phyloP scores from a whole-genome alignment of 1,140 invertebrate species.

The Triops longicaudatus region DNA sequence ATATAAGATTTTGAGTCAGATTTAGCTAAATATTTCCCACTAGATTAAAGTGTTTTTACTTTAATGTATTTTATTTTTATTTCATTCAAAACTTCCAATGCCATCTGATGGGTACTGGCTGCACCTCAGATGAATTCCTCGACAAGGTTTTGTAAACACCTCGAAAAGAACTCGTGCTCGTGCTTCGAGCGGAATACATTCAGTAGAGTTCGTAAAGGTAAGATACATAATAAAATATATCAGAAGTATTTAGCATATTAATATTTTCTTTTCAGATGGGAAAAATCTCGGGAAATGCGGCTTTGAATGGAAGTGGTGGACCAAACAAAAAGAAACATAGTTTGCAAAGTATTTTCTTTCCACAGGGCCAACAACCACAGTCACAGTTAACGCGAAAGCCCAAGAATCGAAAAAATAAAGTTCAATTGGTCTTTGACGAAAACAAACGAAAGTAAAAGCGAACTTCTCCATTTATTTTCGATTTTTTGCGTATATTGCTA shows the following conservation, averaged over 20 bases:
- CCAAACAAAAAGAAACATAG: neutral
- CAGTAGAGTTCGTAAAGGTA: no score
- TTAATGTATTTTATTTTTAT: no score
- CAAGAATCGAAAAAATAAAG: slow-evolving; percentile 22
- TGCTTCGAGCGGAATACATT: no score
- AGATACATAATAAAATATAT: no score
- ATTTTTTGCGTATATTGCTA: neutral
- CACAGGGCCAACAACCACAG: neutral
- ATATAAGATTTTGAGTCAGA: no score
- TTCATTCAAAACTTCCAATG: no score
- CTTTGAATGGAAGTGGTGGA: neutral
- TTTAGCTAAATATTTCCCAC: no score
- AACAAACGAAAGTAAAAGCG: slow-evolving; percentile 19
- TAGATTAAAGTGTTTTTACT: no score
- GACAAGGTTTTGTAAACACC: no score
- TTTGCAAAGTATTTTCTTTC: neutral
- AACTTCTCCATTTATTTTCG: neutral
- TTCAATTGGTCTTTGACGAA: slow-evolving; percentile 25
- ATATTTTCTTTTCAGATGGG: neutral
- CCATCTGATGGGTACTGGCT: no score
- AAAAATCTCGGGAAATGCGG: neutral
- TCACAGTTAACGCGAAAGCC: slow-evolving; percentile 15
- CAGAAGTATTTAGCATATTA: neutral
- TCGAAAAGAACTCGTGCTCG: no score
- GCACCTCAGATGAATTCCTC: no score